A percentile compares a stretch with the other conserved stretches of the same genome.
These are phyloP conservation scores for Galaxias olidus DNA, from an alignment of 2,797 vertebrate genomes.

Conservation along the genomic window DNA sequence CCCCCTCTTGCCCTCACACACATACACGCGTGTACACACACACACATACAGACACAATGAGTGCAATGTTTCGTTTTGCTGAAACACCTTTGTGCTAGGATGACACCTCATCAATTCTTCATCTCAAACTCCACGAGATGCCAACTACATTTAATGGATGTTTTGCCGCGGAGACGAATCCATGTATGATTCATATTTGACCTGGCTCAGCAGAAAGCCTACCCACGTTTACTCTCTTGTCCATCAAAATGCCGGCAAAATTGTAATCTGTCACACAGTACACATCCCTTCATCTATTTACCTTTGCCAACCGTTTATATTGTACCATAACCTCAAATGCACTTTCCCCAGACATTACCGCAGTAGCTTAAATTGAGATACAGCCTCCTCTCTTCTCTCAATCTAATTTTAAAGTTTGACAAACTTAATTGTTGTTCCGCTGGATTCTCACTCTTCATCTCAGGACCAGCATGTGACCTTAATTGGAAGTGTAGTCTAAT, in stretches of 20 bases:
- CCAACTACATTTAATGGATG: conserved; percentile 22
- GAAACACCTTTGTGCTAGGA: conserved; percentile 36
- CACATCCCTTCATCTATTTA: conserved; percentile 34
- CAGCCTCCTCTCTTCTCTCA: conserved; percentile 25
- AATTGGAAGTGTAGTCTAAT: conserved; percentile 61
- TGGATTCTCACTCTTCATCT: conserved; percentile 39
- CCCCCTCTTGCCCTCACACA: background rate
- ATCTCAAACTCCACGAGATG: conserved; percentile 27
- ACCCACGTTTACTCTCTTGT: conserved; percentile 33
- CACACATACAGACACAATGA: conserved; percentile 39
- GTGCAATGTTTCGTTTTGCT: conserved; percentile 46
- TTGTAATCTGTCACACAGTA: conserved; percentile 17
- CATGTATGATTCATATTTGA: conserved; percentile 35
- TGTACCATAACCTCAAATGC: conserved; percentile 41
- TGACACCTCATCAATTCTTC: conserved; percentile 48
- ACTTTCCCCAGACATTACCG: conserved; percentile 29
- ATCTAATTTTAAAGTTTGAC: conserved; percentile 59
- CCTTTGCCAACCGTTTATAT: conserved; percentile 49
- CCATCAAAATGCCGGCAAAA: conserved; percentile 35
- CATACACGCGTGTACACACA: background rate
- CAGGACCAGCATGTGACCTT: conserved; percentile 33
- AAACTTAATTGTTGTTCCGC: conserved; percentile 43
- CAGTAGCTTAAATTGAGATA: conserved; percentile 29
- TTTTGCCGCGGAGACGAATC: conserved; percentile 19
- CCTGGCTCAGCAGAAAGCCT: conserved; percentile 50